Conservation (phyloP, 1,140 invertebrate genomes). For the Drepana arcuata region DNA sequence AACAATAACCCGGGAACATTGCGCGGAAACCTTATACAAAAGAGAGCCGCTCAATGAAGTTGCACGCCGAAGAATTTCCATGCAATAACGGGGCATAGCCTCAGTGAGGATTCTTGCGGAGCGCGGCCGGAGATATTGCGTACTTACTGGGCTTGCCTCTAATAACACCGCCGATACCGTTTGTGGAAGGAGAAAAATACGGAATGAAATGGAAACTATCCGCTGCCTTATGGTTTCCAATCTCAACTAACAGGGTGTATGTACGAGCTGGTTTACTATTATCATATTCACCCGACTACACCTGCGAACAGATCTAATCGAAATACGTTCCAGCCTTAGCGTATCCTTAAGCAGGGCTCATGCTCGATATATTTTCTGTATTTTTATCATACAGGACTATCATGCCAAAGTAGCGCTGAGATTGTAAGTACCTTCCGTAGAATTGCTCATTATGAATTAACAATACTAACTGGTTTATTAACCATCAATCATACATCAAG, state of each 20-base stretch:
- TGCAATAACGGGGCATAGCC: slow-evolving; percentile 61
- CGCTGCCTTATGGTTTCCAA: slow-evolving; percentile 46
- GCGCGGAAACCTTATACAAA: slow-evolving; percentile 58
- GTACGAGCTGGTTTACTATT: slow-evolving; percentile 22
- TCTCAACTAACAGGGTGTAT: slow-evolving; percentile 39
- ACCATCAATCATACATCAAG: too few species aligned
- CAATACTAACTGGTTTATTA: too few species aligned
- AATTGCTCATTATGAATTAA: too few species aligned
- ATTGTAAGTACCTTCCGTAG: too few species aligned
- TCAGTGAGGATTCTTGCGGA: slow-evolving; percentile 49
- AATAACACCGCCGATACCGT: slow-evolving; percentile 64
- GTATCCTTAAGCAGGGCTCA: too few species aligned
- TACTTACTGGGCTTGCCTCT: slow-evolving; percentile 63
- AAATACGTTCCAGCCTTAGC: too few species aligned
- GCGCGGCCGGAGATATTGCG: slow-evolving; percentile 53
- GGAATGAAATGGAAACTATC: slow-evolving; percentile 57
- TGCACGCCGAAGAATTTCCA: slow-evolving; percentile 67
- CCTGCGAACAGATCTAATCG: too few species aligned
- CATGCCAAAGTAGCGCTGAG: too few species aligned
- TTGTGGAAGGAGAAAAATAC: slow-evolving; percentile 60
- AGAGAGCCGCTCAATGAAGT: slow-evolving; percentile 63
- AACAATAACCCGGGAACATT: slow-evolving; percentile 63
- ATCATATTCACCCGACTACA: slow-evolving; percentile 20
- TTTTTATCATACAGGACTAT: too few species aligned
- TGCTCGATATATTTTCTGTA: too few species aligned